Evolutionary conservation across 1,140 invertebrate genomes (phyloP), one percentile per base, ranked within the genome.

Genomic region (Heliconius hermathena): DNA sequence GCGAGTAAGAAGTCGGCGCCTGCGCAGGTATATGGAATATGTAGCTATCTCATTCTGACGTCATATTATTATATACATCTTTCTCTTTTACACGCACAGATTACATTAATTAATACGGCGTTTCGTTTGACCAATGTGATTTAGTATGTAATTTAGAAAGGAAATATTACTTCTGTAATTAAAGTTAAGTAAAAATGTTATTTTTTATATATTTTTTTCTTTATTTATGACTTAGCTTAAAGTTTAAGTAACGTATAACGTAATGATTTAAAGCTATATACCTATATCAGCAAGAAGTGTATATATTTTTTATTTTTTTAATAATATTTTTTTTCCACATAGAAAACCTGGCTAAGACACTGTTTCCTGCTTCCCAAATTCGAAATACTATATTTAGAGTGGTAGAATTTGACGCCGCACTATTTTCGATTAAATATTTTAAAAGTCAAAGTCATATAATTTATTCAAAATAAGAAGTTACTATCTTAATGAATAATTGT

Each of bases 91-190:
- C 16, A 38, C 71, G 36, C 33, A n/a, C 36, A 38, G 71, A 33
- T 72, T 22, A 72, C 20, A 72, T 72, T 72, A 72, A 72, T 72
- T 72, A 72, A 72, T 72, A 72, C 71, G 71, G n/a, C 71, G 26
- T 66, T 66, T 29, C 60, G 60, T 66, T 66, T 66, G 60, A 66
- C 60, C 60, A 66, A 66, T 66, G 60, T 66, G 60, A 66, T 29
- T 66, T 66, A 66, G 60, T 66, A 66, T 66, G 60, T 66, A 66
- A 66, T 66, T 66, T 66, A 66, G 60, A 66, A 66, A 66, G 60
- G 60, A 66, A 66, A 66, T 66, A 66, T 66, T 66, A 66, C 60
- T 29, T 66, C 60, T 66, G 26, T 26, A 66, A 66, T 66, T 66
- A 66, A 66, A 66, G 60, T 66, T 66, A 16, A 26, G 29, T 66